These are phyloP conservation scores for Echiichthys vipera DNA, from an alignment of 2,797 vertebrate species.

Conservation along the genomic window DNA sequence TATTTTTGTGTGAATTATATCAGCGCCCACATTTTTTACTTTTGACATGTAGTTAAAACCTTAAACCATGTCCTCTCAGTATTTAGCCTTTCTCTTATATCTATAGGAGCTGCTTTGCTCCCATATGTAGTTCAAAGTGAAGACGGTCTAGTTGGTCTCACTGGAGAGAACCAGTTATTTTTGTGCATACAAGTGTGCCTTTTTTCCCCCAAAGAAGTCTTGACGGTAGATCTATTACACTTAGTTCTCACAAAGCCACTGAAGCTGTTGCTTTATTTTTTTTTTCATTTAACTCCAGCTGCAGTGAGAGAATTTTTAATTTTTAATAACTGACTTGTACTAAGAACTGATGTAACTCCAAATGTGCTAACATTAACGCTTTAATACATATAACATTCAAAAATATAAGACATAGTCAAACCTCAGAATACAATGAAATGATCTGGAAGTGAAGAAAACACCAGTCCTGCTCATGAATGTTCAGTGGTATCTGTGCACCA, in stretches of 20 bases:
- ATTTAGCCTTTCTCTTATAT: neutral
- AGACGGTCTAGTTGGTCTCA: constrained; percentile 13
- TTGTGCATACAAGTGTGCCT: constrained; percentile 21
- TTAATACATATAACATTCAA: neutral
- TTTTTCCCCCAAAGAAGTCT: constrained; percentile 8
- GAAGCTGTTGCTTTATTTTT: neutral
- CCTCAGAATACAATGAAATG: too few species aligned
- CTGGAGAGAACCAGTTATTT: constrained; percentile 35
- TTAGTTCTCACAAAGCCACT: neutral
- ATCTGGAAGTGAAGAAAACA: too few species aligned
- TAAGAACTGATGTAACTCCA: neutral
- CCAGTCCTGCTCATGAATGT: too few species aligned
- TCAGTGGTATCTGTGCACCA: neutral
- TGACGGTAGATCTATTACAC: constrained; percentile 36
- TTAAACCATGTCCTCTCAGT: neutral
- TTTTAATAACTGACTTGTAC: neutral
- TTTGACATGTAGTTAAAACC: neutral
- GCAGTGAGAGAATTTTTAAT: neutral
- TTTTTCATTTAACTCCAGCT: neutral
- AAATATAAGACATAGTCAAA: too few species aligned
- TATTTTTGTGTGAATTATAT: neutral
- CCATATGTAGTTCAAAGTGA: constrained; percentile 8
- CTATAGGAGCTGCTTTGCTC: neutral
- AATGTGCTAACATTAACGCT: neutral
- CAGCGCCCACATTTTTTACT: neutral